Percentiles rank a stretch among this genome's conserved stretches.
Evolutionary conservation across 2,113 vertebrate species (phyloP).

Genomic region (Oxyruncus cristatus): DNA sequence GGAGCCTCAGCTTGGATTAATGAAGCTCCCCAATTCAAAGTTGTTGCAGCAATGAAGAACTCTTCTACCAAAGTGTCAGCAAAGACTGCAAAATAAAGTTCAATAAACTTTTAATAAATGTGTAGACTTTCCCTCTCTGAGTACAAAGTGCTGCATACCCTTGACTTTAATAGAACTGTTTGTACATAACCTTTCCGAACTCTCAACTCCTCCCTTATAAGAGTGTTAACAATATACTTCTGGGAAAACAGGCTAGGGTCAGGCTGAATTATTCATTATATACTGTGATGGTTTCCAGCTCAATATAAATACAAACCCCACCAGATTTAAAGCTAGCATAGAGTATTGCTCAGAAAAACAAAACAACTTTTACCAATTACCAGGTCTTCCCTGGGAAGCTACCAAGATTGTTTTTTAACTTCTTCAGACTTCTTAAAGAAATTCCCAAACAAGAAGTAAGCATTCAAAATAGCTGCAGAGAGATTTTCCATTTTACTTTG

Average conservation of each 20-base stretch:
- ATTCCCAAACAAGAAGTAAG: not conserved
- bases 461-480: not conserved
- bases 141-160: not conserved
- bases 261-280: not conserved
- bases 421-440: not conserved
- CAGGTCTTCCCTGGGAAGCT: not conserved
- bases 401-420: not conserved
- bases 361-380: not conserved
- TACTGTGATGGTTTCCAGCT: not conserved
- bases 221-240: not conserved
- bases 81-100: not conserved
- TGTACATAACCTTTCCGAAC: not conserved
- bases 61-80: not conserved
- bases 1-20: not conserved
- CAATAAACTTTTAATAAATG: not conserved
- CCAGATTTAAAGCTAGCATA: not conserved
- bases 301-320: not conserved
- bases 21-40: not conserved
- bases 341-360: not conserved
- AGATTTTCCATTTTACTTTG: not conserved
- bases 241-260: not conserved
- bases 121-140: not conserved
- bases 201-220: not conserved
- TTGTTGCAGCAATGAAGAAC: not conserved
- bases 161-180: not conserved